phyloP scores from a whole-genome alignment of 2,113 vertebrate species.

The Periophthalmus modestus region DNA sequence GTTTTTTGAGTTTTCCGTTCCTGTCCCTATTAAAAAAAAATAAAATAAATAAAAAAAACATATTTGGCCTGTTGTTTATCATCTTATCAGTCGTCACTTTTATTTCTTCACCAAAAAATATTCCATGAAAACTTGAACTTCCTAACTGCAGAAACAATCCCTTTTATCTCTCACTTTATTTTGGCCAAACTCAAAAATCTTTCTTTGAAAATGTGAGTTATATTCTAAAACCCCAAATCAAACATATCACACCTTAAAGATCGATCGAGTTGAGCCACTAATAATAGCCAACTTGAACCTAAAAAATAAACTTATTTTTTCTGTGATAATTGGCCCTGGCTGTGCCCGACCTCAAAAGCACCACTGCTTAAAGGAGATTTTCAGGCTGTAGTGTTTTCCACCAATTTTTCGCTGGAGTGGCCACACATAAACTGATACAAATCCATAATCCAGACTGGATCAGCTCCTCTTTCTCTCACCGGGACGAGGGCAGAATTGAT shows the following conservation, averaged over 20 bases:
- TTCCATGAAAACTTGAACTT: not conserved
- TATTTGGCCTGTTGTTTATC: not conserved
- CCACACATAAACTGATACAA: conserved; percentile 72
- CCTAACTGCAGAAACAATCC: not conserved
- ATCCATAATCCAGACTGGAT: conserved; percentile 74
- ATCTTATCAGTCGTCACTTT: not conserved
- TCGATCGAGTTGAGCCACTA: not conserved
- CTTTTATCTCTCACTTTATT: not conserved
- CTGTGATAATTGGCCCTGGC: conserved; percentile 53
- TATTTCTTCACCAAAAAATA: not conserved
- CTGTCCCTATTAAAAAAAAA: not conserved
- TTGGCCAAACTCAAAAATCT: not conserved
- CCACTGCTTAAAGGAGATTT: conserved; percentile 47
- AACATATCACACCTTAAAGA: not conserved
- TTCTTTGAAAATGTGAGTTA: too few species aligned
- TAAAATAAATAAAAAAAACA: too few species aligned
- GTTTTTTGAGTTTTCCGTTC: not conserved
- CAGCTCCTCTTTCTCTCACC: conserved; percentile 49
- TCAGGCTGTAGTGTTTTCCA: conserved; percentile 54
- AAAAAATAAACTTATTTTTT: not conserved
- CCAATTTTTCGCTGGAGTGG: conserved; percentile 64
- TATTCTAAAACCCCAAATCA: too few species aligned
- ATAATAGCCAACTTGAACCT: not conserved
- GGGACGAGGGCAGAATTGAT: conserved; percentile 75
- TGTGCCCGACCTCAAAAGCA: conserved; percentile 28